Conservation (phyloP, 2,888 invertebrate genomes). For the Torymus tubicola region DNA sequence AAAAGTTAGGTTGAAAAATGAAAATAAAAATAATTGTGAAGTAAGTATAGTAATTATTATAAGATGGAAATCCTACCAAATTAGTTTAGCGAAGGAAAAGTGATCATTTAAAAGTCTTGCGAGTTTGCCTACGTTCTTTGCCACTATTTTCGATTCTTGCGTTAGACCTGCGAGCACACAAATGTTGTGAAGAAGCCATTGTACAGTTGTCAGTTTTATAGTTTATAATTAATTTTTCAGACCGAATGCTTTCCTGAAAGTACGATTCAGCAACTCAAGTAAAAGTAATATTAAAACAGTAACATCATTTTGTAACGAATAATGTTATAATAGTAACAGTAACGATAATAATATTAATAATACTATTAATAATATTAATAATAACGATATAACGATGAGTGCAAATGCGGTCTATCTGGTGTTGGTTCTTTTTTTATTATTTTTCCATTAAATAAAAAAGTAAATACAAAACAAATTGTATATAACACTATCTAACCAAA, state of each 20-base stretch:
- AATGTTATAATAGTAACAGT: conserved; percentile 24
- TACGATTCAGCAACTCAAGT: conserved; percentile 20
- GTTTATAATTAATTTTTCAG: conserved; percentile 13
- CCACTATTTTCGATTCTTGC: conserved; percentile 38
- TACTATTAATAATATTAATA: conserved; percentile 37
- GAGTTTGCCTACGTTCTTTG: conserved; percentile 20
- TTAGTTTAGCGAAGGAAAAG: neutral
- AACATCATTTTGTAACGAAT: conserved; percentile 21
- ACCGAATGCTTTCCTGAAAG: conserved; percentile 13
- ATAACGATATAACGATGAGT: conserved; percentile 46
- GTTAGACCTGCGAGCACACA: conserved; percentile 30
- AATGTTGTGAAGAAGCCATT: neutral
- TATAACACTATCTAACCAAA: conserved; percentile 71
- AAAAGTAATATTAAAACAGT: conserved; percentile 30
- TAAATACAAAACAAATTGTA: conserved; percentile 60
- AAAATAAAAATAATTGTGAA: no score
- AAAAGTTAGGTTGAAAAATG: no score
- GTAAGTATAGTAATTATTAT: no score
- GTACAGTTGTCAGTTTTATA: neutral
- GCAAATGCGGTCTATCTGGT: conserved; percentile 52
- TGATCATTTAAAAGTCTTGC: conserved; percentile 29
- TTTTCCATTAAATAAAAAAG: conserved; percentile 64
- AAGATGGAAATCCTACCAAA: no score
- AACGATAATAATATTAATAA: conserved; percentile 21
- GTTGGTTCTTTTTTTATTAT: conserved; percentile 54